Evolutionary conservation across 2,113 vertebrate genomes (phyloP), one percentile per base, ranked within the genome.

Genomic region (Sinosuthora webbiana): DNA sequence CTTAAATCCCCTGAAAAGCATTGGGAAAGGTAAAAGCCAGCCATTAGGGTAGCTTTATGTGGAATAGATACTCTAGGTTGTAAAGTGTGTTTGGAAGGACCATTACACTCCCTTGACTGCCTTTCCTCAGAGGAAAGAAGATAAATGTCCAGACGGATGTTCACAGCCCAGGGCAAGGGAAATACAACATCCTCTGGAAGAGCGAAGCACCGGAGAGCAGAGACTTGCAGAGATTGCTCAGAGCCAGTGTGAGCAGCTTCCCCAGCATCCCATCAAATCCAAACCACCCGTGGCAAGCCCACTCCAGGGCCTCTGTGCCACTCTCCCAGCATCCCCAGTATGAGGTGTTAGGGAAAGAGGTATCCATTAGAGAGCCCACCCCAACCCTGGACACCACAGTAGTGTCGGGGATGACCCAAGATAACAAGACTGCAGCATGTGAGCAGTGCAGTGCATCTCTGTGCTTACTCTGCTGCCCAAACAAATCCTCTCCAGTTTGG

Each of bases 191-290:
- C 70, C 55, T 50, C 55, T 4, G 11, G 60, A 87, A 39, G 19
- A 87, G 62, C 2, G 41, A 7, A 75, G 44, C 18, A 78, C 25
- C 0, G 0, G 52, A 22, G 53, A 71, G 49, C 27, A 20, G 45
- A 70, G 52, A 45, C n/a, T 37, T 0, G 0, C 53, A 22, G 31
- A 23, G 30, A 35, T 33, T 35, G 1, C 76, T 57, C 5, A 0
- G 39, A 79, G 27, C 60, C 45, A 39, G 77, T 3, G 0, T 0
- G 1, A 18, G 13, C 4, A 0, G 17, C 52, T 71, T 18, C 7
- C 64, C 77, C 69, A 81, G 0, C 1, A 0, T 6, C 12, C 50
- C n/a, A 22, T 13, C 27, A 47, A 33, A 68, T 13, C 30, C 75
- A 73, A 83, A 69, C 6, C 49, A 76, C 15, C 37, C 8, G 8